phyloP scores from a whole-genome alignment of 2,113 vertebrate genomes.

The Zonotrichia leucophrys region DNA sequence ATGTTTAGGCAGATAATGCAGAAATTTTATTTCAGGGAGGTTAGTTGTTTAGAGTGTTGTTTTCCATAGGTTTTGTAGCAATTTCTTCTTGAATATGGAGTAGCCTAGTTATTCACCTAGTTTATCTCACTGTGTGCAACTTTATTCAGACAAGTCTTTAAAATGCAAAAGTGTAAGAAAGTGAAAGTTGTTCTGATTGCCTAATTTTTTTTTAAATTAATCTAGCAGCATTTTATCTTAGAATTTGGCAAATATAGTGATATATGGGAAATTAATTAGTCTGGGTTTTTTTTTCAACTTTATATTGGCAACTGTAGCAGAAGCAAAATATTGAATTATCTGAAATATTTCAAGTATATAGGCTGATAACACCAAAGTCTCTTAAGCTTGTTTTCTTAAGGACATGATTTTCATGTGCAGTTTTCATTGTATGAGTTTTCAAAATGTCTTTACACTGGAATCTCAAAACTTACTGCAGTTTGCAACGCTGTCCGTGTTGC shows the following conservation, averaged over 20 bases:
- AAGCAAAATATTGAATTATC: neutral
- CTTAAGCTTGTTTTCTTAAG: neutral
- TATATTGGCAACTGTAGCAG: neutral
- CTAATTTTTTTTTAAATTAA: neutral
- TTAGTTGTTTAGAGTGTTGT: neutral
- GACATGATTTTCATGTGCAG: neutral
- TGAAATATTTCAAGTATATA: neutral
- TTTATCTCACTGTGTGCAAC: neutral
- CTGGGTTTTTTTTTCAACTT: neutral
- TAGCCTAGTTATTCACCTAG: neutral
- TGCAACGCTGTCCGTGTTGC: neutral
- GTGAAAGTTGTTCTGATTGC: neutral
- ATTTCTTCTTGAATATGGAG: neutral
- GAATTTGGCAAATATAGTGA: neutral
- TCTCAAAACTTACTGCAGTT: neutral
- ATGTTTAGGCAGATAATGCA: neutral
- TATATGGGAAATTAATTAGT: neutral
- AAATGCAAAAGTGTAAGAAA: neutral
- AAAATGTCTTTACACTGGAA: neutral
- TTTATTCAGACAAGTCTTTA: neutral
- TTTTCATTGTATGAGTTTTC: neutral
- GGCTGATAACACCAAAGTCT: neutral
- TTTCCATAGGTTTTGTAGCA: neutral
- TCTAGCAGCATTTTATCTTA: neutral
- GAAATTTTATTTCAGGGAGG: neutral